Conservation (phyloP, 2,888 invertebrate genomes). For the Leucoptera coffeella region DNA sequence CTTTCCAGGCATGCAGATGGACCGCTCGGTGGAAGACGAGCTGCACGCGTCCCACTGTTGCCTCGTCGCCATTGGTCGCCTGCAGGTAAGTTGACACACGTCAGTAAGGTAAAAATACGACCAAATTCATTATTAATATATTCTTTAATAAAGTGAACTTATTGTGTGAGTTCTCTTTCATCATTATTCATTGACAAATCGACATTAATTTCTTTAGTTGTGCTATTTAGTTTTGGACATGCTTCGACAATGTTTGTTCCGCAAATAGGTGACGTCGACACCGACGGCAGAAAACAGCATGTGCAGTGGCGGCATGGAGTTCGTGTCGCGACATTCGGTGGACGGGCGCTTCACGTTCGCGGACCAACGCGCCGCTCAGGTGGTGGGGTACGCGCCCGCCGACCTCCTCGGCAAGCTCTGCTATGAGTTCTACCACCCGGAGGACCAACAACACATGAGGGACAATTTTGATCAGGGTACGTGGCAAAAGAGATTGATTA, state of each 20-base stretch:
- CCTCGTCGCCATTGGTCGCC: slow-evolving; percentile 94
- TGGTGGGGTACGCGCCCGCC: slow-evolving; percentile 89
- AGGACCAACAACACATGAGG: slow-evolving; percentile 94
- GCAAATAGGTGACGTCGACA: slow-evolving; percentile 87
- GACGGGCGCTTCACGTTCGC: slow-evolving; percentile 99
- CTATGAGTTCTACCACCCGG: slow-evolving; percentile 96
- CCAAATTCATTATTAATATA: no score
- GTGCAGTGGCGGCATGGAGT: slow-evolving; percentile 84
- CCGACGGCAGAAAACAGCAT: slow-evolving; percentile 82
- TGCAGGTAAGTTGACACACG: slow-evolving; percentile 64
- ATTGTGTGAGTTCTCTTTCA: no score
- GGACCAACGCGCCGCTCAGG: slow-evolving; percentile 89
- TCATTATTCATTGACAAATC: no score
- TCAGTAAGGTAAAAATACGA: no score
- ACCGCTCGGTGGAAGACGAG: slow-evolving; percentile 71
- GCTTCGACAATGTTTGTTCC: no score
- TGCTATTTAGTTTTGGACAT: no score
- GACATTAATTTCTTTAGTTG: no score
- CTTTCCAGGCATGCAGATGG: slow-evolving; percentile 83
- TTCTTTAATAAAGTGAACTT: no score
- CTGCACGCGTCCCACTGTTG: slow-evolving; percentile 86
- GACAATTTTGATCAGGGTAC: slow-evolving; percentile 95
- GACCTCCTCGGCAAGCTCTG: slow-evolving; percentile 93
- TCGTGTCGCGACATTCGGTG: slow-evolving; percentile 92
- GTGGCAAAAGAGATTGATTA: neutral